A percentile compares a stretch with the other conserved stretches of the same genome.
These are phyloP conservation scores for Heliothis peltigera DNA, from an alignment of 2,888 invertebrate genomes.

Conservation along the genomic window DNA sequence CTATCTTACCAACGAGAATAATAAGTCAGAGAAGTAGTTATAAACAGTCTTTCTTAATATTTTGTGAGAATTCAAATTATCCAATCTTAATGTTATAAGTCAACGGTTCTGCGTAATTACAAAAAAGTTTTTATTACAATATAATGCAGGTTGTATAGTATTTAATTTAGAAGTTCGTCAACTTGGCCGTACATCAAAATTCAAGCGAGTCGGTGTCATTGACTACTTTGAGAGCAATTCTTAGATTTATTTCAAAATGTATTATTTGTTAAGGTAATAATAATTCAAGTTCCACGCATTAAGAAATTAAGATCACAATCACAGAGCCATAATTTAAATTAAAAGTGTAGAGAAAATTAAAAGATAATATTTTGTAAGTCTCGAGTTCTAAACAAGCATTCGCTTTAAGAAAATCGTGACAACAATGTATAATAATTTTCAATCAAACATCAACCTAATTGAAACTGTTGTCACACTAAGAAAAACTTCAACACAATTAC, in stretches of 20 bases:
- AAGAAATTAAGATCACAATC: constrained; percentile 72
- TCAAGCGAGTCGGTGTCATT: constrained; percentile 22
- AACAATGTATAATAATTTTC: constrained; percentile 35
- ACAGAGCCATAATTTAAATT: constrained; percentile 47
- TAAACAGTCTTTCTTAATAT: too few relatives aligned
- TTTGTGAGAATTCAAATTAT: too few relatives aligned
- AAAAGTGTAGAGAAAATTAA: constrained; percentile 48
- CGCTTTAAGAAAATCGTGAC: constrained; percentile 36
- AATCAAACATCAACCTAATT: constrained; percentile 45
- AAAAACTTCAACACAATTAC: constrained; percentile 43
- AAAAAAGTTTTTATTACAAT: constrained; percentile 34
- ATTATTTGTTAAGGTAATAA: constrained; percentile 65
- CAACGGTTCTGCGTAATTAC: constrained; percentile 10
- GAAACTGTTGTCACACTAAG: constrained; percentile 54
- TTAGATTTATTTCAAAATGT: constrained; percentile 62
- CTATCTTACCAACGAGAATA: too few relatives aligned
- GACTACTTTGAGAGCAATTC: constrained; percentile 41
- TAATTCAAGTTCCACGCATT: constrained; percentile 64
- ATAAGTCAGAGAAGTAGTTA: too few relatives aligned
- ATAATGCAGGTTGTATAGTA: too few relatives aligned
- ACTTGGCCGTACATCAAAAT: constrained; percentile 26
- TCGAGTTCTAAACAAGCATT: background rate
- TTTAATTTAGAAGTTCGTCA: constrained; percentile 20
- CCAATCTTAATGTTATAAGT: constrained; percentile 31
- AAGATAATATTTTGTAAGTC: too few relatives aligned